Base-by-base conservation (phyloP, 2,888 invertebrate genomes). In the Mythimna pallens region DNA sequence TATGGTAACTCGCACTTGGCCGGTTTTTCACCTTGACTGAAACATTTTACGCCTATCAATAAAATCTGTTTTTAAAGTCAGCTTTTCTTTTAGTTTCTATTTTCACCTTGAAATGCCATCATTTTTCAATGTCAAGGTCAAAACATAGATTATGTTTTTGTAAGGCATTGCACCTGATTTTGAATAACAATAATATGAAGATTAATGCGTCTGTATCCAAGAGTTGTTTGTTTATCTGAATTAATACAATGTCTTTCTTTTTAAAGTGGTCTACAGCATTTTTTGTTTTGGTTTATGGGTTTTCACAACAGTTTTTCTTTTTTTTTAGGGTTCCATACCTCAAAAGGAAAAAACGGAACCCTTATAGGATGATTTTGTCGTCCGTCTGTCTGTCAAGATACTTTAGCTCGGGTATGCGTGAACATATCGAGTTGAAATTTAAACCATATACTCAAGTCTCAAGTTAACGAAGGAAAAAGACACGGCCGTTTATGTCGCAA, bases 141-240 rank as follows among this genome's bases (percentile, higher is more conserved):
- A 36, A 67, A 57, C 20, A 52, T 0, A 79, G 30, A 66, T 81
- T 70, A 57, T 52, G 55, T 61, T n/a, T 30, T 25, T n/a, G 2
- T 25, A 62, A 75, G 65, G 9, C 78, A 77, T 57, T 81, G 78
- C 70, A 82, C 78, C 52, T 59, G 61, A 76, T 64, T 70, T 25
- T 4, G 52, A 76, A 76, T 58, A 81, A 80, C 65, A 73, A 43
- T 63, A 66, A 55, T 78, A 65, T 43, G 17, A 47, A 78, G 78
- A 78, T 78, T 22, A 66, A 81, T 76, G 78, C 64, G 36, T 34
- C 12, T 66, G 43, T 22, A 22, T 22, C n/a, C 25, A 30, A 67
- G 6, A 62, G 34, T 50, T 40, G n/a, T 65, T 62, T 62, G 66
- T 67, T 43, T 34, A 55, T 9, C 22, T 30, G 66, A 81, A 57